A percentile compares a stretch with the other conserved stretches of the same genome.
phyloP scores from a whole-genome alignment of 2,797 vertebrate species.

The Sebastes oblongus region DNA sequence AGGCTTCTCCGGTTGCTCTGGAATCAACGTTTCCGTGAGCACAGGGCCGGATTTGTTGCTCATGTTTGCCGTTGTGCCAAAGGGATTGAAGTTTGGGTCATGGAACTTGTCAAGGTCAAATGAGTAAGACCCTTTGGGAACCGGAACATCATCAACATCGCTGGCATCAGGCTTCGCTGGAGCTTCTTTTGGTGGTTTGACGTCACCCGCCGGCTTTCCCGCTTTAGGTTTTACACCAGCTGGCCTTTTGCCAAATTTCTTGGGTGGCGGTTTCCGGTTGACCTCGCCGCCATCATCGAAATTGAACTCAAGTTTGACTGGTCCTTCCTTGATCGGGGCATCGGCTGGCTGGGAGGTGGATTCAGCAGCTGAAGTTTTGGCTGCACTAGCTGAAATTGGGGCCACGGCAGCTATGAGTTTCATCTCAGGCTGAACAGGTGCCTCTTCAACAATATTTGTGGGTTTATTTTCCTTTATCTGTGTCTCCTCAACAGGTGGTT shows the following conservation, averaged over 20 bases:
- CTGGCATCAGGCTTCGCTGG: slow-evolving; percentile 19
- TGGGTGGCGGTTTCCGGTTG: slow-evolving; percentile 78
- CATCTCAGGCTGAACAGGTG: slow-evolving; percentile 16
- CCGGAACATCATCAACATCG: slow-evolving; percentile 30
- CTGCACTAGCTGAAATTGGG: background rate
- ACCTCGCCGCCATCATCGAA: slow-evolving; percentile 75
- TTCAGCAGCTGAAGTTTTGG: slow-evolving; percentile 7
- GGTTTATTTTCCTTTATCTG: slow-evolving; percentile 42
- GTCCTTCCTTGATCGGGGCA: slow-evolving; percentile 43
- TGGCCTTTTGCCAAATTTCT: slow-evolving; percentile 80
- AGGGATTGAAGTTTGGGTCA: slow-evolving; percentile 84
- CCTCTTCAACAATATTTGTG: background rate
- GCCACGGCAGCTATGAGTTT: slow-evolving; percentile 36
- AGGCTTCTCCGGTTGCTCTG: slow-evolving; percentile 14
- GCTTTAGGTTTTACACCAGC: slow-evolving; percentile 71
- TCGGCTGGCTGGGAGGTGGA: background rate
- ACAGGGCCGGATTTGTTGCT: slow-evolving; percentile 42
- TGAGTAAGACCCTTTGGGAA: slow-evolving; percentile 72
- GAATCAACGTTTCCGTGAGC: background rate
- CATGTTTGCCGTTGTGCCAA: slow-evolving; percentile 76
- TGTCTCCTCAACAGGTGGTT: slow-evolving; percentile 37
- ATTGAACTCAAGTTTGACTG: slow-evolving; percentile 86
- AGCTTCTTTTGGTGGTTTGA: slow-evolving; percentile 24
- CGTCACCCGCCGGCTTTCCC: slow-evolving; percentile 49
- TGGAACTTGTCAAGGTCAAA: slow-evolving; percentile 84